These are phyloP conservation scores for Drosophila virilis DNA, from an alignment of 1,140 invertebrate species.

Conservation along the genomic window DNA sequence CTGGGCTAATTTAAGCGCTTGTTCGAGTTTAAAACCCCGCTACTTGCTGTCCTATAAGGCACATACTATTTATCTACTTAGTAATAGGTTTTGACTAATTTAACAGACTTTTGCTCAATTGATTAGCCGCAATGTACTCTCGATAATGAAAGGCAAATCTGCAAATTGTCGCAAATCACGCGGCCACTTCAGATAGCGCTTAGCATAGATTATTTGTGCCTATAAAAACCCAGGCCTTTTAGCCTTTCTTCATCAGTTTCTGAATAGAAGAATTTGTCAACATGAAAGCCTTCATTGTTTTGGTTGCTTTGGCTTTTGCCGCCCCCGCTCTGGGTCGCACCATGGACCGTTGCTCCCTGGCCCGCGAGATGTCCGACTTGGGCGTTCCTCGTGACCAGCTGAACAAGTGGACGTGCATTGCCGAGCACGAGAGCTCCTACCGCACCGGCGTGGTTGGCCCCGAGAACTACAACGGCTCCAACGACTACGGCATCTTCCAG, in stretches of 20 bases:
- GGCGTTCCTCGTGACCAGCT: slow-evolving; percentile 69
- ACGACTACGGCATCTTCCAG: slow-evolving; percentile 79
- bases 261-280: slow-evolving; percentile 5
- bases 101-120: slow-evolving; percentile 3
- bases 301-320: slow-evolving; percentile 62
- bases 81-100: background rate
- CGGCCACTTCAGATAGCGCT: slow-evolving; percentile 31
- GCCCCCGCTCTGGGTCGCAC: slow-evolving; percentile 64
- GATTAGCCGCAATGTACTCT: slow-evolving; percentile 9
- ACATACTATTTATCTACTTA: background rate
- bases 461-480: slow-evolving; percentile 67
- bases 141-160: slow-evolving; percentile 19
- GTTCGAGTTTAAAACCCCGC: background rate
- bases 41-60: no score
- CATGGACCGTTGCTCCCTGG: slow-evolving; percentile 78
- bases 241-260: slow-evolving; percentile 48
- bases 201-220: slow-evolving; percentile 35
- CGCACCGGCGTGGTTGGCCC: slow-evolving; percentile 62
- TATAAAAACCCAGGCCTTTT: slow-evolving; percentile 45
- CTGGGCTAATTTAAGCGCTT: slow-evolving; percentile 32
- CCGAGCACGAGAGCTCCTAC: slow-evolving; percentile 68
- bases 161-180: slow-evolving; percentile 2
- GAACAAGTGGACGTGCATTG: slow-evolving; percentile 63
- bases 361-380: slow-evolving; percentile 69
- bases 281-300: slow-evolving; percentile 65